Evolutionary conservation across 2,113 vertebrate species (phyloP), one percentile per base, ranked within the genome.

Genomic region (Mohoua ochrocephala): DNA sequence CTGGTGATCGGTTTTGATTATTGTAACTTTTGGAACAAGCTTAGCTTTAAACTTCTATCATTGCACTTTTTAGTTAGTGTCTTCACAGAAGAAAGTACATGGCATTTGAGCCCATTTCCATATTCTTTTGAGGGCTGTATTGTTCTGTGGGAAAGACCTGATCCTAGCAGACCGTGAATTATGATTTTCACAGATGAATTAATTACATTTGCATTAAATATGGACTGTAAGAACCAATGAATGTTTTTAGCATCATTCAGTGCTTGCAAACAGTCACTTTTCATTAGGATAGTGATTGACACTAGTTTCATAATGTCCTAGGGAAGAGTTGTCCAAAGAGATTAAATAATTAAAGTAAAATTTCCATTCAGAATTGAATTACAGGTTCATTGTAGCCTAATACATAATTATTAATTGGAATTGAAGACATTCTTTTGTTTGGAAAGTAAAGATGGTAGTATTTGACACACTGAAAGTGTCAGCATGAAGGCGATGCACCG

Each of bases 291-390:
- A 91, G 11, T 91, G 71, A 94, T 53, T 95, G 86, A 59, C 59
- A 67, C 88, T 97, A 63, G 15, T 93, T 97, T 95, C 91, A 85
- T 60, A 95, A 67, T 77, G 56, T 91, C 97, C 53, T 77, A 86
- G n/a, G 61, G 33, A 95, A 71, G 59, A 93, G 64, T 63, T 96
- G 82, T 94, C 53, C 47, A 71, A 74, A 93, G n/a, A 73, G 50
- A 85, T 42, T 81, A 75, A 53, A 65, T 88, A 96, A 94, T 67
- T 89, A 59, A 96, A 95, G 13, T 71, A 94, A 92, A 94, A 91
- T 65, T 53, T 88, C n/a, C 77, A 76, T 64, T 74, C 68, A 65
- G 23, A 91, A 35, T 75, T 94, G 81, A 95, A 91, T 96, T 95
- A 84, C 57, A 89, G 42, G 87, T 91, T 79, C 42, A 82, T 35